phyloP scores from a whole-genome alignment of 2,888 invertebrate species.

The Argyresthia goedartella region DNA sequence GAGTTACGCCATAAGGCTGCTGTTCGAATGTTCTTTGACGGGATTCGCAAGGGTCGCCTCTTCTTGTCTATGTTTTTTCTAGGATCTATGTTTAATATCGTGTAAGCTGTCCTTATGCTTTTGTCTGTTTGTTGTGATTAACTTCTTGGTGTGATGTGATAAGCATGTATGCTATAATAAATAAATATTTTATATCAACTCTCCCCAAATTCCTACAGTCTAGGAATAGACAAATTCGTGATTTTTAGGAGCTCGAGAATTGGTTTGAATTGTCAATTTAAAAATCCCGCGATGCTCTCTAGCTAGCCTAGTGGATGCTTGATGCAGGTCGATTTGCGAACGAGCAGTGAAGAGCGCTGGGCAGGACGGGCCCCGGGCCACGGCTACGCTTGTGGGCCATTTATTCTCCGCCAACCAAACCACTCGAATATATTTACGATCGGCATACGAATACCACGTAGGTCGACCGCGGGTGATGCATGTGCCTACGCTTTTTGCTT shows the following conservation, averaged over 20 bases:
- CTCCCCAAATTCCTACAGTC: too few relatives aligned
- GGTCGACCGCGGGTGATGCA: slow-evolving; percentile 12
- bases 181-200: too few relatives aligned
- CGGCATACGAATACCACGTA: slow-evolving; percentile 14
- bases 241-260: too few relatives aligned
- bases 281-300: slow-evolving; percentile 20
- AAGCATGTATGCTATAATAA: too few relatives aligned
- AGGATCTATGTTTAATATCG: too few relatives aligned
- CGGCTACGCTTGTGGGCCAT: slow-evolving; percentile 9
- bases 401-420: slow-evolving; percentile 9
- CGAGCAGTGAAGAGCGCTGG: slow-evolving; percentile 23
- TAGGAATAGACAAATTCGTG: too few relatives aligned
- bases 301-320: slow-evolving; percentile 12
- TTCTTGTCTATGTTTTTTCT: too few relatives aligned
- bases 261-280: background rate
- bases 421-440: slow-evolving; percentile 22
- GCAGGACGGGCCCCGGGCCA: slow-evolving; percentile 11
- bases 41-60: too few relatives aligned
- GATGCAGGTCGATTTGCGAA: slow-evolving; percentile 31
- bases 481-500: slow-evolving; percentile 4
- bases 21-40: too few relatives aligned
- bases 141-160: background rate
- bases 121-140: slow-evolving; percentile 24
- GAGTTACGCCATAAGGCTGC: too few relatives aligned
- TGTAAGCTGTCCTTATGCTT: slow-evolving; percentile 17